Evolutionary conservation across 2,888 invertebrate genomes (phyloP), one percentile per base, ranked within the genome.

Genomic region (Tupiocoris notatus): DNA sequence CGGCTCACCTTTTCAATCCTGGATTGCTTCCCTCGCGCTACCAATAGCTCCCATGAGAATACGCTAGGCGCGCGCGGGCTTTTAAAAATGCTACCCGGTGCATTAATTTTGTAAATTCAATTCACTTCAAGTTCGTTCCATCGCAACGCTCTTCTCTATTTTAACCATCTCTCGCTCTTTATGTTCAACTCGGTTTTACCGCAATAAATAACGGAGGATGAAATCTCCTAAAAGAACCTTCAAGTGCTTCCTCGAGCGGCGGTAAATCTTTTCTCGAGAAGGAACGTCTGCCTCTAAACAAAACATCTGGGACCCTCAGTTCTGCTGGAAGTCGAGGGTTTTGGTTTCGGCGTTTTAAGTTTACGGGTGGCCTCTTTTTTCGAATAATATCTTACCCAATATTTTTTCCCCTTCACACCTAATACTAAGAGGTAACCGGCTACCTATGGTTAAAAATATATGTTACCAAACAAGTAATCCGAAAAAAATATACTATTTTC

Each of bases 1-100:
- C 39, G 39, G 12, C 39, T 39, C 39, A 39, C 39, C 39, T 39
- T 39, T 39, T 39, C 39, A 39, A 39, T n/a, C n/a, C n/a, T n/a
- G n/a, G n/a, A n/a, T n/a, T n/a, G 39, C 3, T 39, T 39, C 39
- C 39, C 39, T 39, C 39, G 39, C 12, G 12, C 39, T 7, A 39
- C 39, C 39, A 12, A 39, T 39, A 39, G 39, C 39, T 80, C 61
- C 78, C 74, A 64, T 78, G 80, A 56, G 80, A 74, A 1, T 61
- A 23, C 0, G 77, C 63, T 22, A 79, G 78, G 18, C 76, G 76
- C 0, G 79, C 79, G 12, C 77, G n/a, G n/a, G 65, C 67, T 22
- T 67, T 67, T 67, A 57, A 67, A 66, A 67, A 67, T 67, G 67
- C 56, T 67, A 67, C 67, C 67, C 56, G 9, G 16, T n/a, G 56